Evolutionary conservation across 2,113 vertebrate species (phyloP), one percentile per base, ranked within the genome.

Genomic region (Tychaedon coryphoeus): DNA sequence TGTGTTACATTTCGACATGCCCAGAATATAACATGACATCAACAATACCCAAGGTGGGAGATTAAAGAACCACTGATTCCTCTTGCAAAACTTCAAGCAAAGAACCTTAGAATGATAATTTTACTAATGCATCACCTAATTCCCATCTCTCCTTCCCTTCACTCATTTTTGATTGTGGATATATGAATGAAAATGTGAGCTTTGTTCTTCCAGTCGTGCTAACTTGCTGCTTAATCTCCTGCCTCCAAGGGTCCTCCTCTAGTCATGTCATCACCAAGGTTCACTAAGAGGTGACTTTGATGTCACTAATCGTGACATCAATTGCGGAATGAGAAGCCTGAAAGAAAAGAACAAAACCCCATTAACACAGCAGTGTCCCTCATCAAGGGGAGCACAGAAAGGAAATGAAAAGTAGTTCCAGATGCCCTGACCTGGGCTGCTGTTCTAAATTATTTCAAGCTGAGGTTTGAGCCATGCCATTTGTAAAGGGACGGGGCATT

Each of bases 401-500:
- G 61, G 61, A 90, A 88, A 85, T 56, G 61, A 92, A 95, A 93
- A 71, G 75, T 75, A 54, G 38, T n/a, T 94, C 83, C 88, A 96
- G 53, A 87, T 65, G 48, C 81, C 75, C 75, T 90, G 88, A 83
- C 82, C 64, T 60, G 56, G 36, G 60, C 19, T 75, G 69, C 53
- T 62, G 33, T 24, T 86, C 36, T 88, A 77, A 94, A 86, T 92
- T 86, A 95, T 83, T 93, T 95, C 93, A 92, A 93, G 72, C 65
- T 74, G 86, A 88, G 82, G 47, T 70, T 56, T 67, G 62, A 86
- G 42, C 67, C 29, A 4, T 51, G 43, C 31, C 51, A 61, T 90
- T 67, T 91, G 62, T 60, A 92, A 92, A 67, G 72, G 45, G 57
- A 65, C 28, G n/a, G 11, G 17, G n/a, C 29, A 42, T 8, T 48